A percentile compares a stretch with the other conserved stretches of the same genome.
phyloP scores from a whole-genome alignment of 2,797 vertebrate species.

The Phalloptychus januarius region DNA sequence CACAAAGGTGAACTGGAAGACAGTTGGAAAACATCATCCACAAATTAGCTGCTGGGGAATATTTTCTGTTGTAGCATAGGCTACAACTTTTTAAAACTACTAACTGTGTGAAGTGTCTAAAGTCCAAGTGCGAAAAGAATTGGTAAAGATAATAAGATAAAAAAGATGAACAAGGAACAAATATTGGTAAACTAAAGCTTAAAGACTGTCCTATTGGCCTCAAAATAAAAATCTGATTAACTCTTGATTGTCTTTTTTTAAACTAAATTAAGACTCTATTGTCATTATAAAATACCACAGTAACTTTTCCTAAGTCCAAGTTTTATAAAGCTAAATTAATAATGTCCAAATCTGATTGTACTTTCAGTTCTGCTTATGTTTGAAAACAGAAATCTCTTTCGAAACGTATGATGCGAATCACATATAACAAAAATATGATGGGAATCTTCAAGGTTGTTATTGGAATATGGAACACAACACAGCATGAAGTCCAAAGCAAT shows the following conservation, averaged over 20 bases:
- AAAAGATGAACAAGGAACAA: background rate
- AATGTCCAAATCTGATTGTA: background rate
- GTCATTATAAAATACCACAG: no score
- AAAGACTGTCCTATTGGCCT: background rate
- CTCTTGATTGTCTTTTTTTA: no score
- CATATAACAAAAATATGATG: conserved; percentile 10
- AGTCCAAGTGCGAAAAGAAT: background rate
- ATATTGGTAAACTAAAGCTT: background rate
- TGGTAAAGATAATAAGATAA: background rate
- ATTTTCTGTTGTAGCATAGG: background rate
- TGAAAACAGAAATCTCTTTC: background rate
- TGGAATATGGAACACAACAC: conserved; percentile 56
- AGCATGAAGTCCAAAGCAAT: conserved; percentile 52
- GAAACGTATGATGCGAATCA: background rate
- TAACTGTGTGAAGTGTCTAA: background rate
- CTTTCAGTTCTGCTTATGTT: background rate
- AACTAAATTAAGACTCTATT: no score
- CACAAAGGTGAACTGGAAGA: background rate
- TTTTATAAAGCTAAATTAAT: no score
- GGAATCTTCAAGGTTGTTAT: conserved; percentile 49
- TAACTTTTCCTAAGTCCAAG: no score
- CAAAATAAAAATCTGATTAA: no score
- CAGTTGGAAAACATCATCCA: background rate
- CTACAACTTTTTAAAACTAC: background rate
- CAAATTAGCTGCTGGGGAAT: background rate